Base-by-base conservation (phyloP, 2,113 vertebrate species). In the Philantomba maxwellii region DNA sequence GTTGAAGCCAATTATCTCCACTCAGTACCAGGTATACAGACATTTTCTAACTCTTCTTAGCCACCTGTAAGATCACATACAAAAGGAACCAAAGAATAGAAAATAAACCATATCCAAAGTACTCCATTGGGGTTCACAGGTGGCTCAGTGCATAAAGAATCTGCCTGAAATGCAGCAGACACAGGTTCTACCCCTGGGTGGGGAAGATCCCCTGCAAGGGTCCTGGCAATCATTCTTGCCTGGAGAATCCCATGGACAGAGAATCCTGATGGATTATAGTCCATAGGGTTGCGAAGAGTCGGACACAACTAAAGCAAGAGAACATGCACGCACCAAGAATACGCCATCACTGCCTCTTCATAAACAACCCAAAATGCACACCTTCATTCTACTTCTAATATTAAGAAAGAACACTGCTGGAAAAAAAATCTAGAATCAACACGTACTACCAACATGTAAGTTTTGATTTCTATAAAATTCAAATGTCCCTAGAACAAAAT, bases 401-500 rank as follows among this genome's bases (percentile, higher is more conserved):
- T 15, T 77, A 80, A 89, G 60, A 77, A 89, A 78, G 53, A 80
- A 45, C 4, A 66, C 9, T 43, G 11, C 15, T 95, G 6, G 55
- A 51, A 53, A 55, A 51, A 33, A 75, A 90, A 26, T 33, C 26
- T 80, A 75, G 16, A 75, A 53, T 16, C 55, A 85, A 49, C 21
- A 83, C 47, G 45, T 85, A 62, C 16, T 66, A 39, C 39, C 28
- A 57, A 15, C 55, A 23, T 70, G 3, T 78, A 66, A 19, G 3
- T 70, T 96, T 91, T 51, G 13, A 92, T 88, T 81, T 77, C 10
- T 88, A 1, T 81, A 93, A 80, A 87, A 82, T 77, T 30, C 11
- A 70, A 66, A 43, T 86, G 75, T 14, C 7, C 4, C 9, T 51
- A 49, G 14, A 91, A 60, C 12, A 88, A 93, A 77, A 55, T 11